Evolutionary conservation across 2,888 invertebrate species (phyloP).

Genomic region (Agrypnus murinus): DNA sequence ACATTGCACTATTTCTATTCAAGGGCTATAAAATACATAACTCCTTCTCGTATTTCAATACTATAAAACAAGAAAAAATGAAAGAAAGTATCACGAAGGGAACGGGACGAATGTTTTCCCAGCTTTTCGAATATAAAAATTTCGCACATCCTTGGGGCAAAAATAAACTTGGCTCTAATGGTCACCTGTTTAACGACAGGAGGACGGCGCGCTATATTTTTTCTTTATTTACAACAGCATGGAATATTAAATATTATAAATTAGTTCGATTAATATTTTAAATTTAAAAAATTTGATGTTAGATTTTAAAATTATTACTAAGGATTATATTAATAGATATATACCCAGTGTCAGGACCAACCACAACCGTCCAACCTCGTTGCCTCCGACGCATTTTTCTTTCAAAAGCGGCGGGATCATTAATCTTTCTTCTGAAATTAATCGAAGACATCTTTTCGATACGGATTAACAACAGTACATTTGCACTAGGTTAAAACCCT

Average conservation of each 20-base stretch:
- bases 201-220: neutral
- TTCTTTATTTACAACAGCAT: too few relatives aligned
- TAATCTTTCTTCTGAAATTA: conserved; percentile 34
- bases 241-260: too few relatives aligned
- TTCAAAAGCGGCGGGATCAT: conserved; percentile 63
- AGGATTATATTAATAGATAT: conserved; percentile 1
- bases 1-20: too few relatives aligned
- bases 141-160: conserved; percentile 8
- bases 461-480: conserved; percentile 23
- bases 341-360: conserved; percentile 84
- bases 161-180: conserved; percentile 28
- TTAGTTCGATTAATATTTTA: too few relatives aligned
- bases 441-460: conserved; percentile 26
- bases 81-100: conserved; percentile 11
- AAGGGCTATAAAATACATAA: too few relatives aligned
- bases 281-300: too few relatives aligned
- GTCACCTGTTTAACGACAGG: conserved; percentile 16
- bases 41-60: too few relatives aligned
- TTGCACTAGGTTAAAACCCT: conserved; percentile 22
- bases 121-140: conserved; percentile 9
- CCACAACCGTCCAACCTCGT: conserved; percentile 84
- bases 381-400: conserved; percentile 73
- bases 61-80: too few relatives aligned
- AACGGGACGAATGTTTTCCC: conserved; percentile 15
- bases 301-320: too few relatives aligned